Conservation (phyloP, 2,113 vertebrate genomes). For the Anthoscopus minutus region DNA sequence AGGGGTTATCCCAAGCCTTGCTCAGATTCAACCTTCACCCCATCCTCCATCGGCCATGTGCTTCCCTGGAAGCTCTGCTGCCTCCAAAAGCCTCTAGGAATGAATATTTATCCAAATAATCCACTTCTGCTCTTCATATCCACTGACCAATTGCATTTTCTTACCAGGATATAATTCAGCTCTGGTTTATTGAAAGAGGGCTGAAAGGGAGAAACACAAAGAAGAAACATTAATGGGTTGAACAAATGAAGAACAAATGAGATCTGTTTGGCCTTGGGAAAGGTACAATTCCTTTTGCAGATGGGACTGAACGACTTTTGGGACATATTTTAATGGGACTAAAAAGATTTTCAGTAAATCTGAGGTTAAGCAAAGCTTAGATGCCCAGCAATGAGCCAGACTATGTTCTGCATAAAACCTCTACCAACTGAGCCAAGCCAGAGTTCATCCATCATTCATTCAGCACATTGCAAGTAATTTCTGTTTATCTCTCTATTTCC, state of each 20-base stretch:
- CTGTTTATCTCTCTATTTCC: background rate
- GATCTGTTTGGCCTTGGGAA: conserved; percentile 17
- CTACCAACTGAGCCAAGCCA: background rate
- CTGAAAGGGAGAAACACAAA: conserved; percentile 18
- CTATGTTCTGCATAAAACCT: background rate
- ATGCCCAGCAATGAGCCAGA: background rate
- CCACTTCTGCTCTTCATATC: background rate
- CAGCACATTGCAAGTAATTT: background rate
- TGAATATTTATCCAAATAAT: background rate
- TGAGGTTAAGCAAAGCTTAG: conserved; percentile 10
- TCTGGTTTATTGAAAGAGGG: background rate
- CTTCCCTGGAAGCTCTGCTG: background rate
- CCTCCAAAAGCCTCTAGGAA: background rate
- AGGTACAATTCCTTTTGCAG: conserved; percentile 12
- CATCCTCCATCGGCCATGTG: accelerated
- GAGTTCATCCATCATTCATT: background rate
- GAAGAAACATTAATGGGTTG: conserved; percentile 19
- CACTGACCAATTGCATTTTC: background rate
- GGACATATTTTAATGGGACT: conserved; percentile 8
- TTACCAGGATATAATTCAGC: background rate
- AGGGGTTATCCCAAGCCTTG: background rate
- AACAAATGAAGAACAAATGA: background rate
- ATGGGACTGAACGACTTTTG: background rate
- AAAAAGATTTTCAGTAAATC: background rate
- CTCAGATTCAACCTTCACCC: background rate